Conservation (phyloP, 1,140 invertebrate species). For the Drosophila tristis region DNA sequence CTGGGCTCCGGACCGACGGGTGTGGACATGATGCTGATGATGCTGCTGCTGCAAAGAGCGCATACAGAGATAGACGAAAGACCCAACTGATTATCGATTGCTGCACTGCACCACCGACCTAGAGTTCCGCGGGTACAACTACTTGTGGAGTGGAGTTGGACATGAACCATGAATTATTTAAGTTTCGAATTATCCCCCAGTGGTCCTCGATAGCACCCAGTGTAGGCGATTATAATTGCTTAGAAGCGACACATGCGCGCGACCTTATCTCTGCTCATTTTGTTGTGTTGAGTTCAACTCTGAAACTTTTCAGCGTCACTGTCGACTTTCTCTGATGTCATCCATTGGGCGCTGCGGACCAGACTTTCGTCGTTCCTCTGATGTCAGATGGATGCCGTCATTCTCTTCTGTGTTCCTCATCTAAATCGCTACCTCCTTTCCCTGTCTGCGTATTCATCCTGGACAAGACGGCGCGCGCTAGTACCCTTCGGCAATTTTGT, state of each 20-base stretch:
- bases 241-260: too few species aligned
- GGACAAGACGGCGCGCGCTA: too few species aligned
- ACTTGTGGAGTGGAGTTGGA: too few species aligned
- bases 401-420: slow-evolving; percentile 12
- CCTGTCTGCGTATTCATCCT: not conserved
- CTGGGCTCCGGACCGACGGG: slow-evolving; percentile 84
- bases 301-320: too few species aligned
- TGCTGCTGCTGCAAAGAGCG: slow-evolving; percentile 10
- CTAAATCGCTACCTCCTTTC: not conserved
- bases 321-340: too few species aligned
- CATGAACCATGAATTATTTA: slow-evolving; percentile 14
- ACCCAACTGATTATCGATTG: slow-evolving; percentile 15
- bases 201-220: not conserved
- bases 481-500: slow-evolving; percentile 6
- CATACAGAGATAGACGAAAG: not conserved
- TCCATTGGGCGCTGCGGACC: too few species aligned
- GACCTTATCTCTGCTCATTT: too few species aligned
- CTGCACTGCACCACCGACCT: slow-evolving; percentile 14
- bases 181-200: not conserved
- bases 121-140: slow-evolving; percentile 13
- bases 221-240: too few species aligned
- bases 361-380: too few species aligned
- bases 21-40: slow-evolving; percentile 44
- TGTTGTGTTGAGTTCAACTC: too few species aligned
- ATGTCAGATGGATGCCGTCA: too few species aligned